phyloP scores from a whole-genome alignment of 30 jellyfish, hydroid and myxozoan genomes.

The Nemopilema nomurai region DNA sequence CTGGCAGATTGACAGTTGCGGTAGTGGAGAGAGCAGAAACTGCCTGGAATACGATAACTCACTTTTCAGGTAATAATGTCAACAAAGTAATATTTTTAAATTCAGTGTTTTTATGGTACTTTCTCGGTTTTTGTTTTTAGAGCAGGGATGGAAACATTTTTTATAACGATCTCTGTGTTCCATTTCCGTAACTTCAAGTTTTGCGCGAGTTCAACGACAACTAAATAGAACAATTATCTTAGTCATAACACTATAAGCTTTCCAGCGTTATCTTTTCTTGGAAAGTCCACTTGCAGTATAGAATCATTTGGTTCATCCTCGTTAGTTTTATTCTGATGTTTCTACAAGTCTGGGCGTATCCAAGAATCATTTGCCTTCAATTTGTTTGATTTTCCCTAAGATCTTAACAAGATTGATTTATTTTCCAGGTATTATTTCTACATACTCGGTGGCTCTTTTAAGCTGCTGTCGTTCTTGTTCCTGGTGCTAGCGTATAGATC shows the following conservation, averaged over 20 bases:
- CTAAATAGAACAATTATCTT: no score
- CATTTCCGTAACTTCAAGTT: no score
- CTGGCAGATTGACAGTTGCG: constrained; percentile 88
- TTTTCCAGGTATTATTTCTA: constrained; percentile 73
- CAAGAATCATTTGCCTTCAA: not conserved
- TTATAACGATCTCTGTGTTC: no score
- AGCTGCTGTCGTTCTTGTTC: constrained; percentile 71
- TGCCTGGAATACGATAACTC: constrained; percentile 81
- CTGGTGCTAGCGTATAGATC: constrained; percentile 65
- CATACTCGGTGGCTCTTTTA: constrained; percentile 68
- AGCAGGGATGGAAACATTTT: no score
- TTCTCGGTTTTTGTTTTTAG: not conserved
- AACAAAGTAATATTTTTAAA: not conserved
- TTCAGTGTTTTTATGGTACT: not conserved
- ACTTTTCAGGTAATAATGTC: constrained; percentile 66
- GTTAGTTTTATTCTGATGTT: no score
- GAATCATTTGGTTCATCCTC: no score
- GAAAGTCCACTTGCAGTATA: no score
- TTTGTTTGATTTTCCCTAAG: not conserved
- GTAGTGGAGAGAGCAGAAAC: constrained; percentile 63
- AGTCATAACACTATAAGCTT: no score
- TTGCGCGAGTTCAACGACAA: no score
- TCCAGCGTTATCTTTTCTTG: no score
- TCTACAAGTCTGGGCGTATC: not conserved
- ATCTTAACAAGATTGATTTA: not conserved